A percentile compares a stretch with the other conserved stretches of the same genome.
Evolutionary conservation across 2,113 vertebrate genomes (phyloP).

Genomic region (Orycteropus afer): DNA sequence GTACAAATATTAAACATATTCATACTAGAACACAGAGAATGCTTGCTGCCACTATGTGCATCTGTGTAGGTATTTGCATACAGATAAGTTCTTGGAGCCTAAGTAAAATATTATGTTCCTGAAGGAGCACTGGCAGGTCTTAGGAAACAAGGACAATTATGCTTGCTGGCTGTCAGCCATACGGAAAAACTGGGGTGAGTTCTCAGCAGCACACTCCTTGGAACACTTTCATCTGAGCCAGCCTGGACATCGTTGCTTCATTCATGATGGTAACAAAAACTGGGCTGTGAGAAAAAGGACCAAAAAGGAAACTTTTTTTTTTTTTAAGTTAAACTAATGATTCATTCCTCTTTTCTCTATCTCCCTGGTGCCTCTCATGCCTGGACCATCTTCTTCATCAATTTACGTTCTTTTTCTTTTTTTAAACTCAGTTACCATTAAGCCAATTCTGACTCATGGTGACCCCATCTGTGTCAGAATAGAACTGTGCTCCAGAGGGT

Average conservation of each 20-base stretch:
- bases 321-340: background rate
- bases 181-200: background rate
- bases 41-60: conserved; percentile 2
- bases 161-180: background rate
- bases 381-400: background rate
- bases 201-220: background rate
- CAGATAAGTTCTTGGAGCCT: conserved; percentile 49
- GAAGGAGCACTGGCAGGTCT: background rate
- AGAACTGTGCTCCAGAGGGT: too few relatives aligned
- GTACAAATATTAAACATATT: background rate
- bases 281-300: background rate
- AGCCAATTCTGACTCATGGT: background rate
- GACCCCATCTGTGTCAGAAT: too few relatives aligned
- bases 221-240: background rate
- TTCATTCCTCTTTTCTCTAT: background rate
- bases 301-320: background rate
- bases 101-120: conserved; percentile 60
- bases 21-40: background rate
- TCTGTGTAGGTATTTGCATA: conserved; percentile 76
- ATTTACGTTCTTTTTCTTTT: background rate
- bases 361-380: background rate
- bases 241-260: background rate
- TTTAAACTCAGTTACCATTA: background rate
- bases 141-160: background rate
- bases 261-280: background rate